Evolutionary conservation across 2,888 invertebrate genomes (phyloP).

Genomic region (Megamerina dolium): DNA sequence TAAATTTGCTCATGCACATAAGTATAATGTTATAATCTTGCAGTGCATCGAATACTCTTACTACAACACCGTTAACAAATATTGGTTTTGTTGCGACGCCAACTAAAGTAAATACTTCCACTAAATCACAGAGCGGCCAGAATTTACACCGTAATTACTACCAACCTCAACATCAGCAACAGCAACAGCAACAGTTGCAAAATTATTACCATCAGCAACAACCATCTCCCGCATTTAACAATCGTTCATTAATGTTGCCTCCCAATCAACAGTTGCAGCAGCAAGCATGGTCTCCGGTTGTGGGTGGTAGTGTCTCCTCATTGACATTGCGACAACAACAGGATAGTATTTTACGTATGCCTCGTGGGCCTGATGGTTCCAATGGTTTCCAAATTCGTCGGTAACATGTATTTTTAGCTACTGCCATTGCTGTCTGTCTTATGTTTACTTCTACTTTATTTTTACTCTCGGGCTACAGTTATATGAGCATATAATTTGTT

Average conservation of each 20-base stretch:
- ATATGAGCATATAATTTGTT: no score
- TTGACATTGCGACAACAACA: slow-evolving; percentile 22
- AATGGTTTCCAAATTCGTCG: slow-evolving; percentile 63
- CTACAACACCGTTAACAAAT: neutral
- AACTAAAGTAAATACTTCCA: slow-evolving; percentile 8
- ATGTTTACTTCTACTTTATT: neutral
- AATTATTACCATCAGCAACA: slow-evolving; percentile 27
- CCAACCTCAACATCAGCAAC: slow-evolving; percentile 21
- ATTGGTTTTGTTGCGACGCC: neutral
- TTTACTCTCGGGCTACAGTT: slow-evolving; percentile 10
- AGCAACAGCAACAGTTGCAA: slow-evolving; percentile 16
- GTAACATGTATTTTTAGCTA: slow-evolving; percentile 47
- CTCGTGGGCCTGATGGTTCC: slow-evolving; percentile 74
- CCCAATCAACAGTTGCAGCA: slow-evolving; percentile 16
- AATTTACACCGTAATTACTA: slow-evolving; percentile 16
- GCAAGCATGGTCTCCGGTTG: slow-evolving; percentile 42
- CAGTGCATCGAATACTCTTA: slow-evolving; percentile 2
- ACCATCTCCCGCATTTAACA: slow-evolving; percentile 14
- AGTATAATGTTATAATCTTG: neutral
- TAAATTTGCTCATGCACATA: neutral
- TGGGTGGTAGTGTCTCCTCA: slow-evolving; percentile 37
- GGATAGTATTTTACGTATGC: slow-evolving; percentile 59
- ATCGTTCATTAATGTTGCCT: slow-evolving; percentile 7
- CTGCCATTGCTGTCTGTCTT: slow-evolving; percentile 4
- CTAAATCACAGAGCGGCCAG: slow-evolving; percentile 11